Evolutionary conservation across 1,140 invertebrate genomes (phyloP), one percentile per base, ranked within the genome.

Genomic region (Cotesia typhae): DNA sequence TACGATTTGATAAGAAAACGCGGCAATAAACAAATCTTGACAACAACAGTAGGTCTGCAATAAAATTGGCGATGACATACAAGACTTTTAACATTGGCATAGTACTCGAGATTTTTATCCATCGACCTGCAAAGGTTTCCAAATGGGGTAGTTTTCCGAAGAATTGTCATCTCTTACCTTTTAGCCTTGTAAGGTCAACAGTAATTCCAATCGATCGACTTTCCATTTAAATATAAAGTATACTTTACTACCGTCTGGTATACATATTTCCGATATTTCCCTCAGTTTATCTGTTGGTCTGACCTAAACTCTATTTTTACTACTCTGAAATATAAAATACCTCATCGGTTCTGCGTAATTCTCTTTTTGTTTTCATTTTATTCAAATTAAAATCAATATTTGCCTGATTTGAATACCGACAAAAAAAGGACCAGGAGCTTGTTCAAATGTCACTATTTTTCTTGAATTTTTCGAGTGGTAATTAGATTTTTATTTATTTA

Each of bases 201-300:
- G 36, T 67, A 55, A 52, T 47, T 67, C 66, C 66, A 55, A 67
- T 67, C 66, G 66, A 55, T 67, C 66, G 41, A 6, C 63, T 38
- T 28, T 65, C 66, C 51, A 67, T 36, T 52, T 36, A 28, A 55
- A 67, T 14, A 28, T 41, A 51, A 17, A 7, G n/a, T 51, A n/a
- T 28, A n/a, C 14, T 17, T 52, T 66, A 38, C 35, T n/a, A 28
- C 7, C 10, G 14, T 4, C 5, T 3, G 1, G 41, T 47, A 10
- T 64, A 2, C 9, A 41, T 37, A n/a, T 64, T 28, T n/a, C 35
- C 12, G 37, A 9, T 38, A 5, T 38, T 37, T 35, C 57, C 14
- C n/a, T 10, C 1, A 55, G 20, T 51, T 37, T 53, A 14, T 28
- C 64, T 37, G 47, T 28, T 28, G 17, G 52, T 60, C 57, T 70